Evolutionary conservation across 2,797 vertebrate species (phyloP).

Genomic region (Bucorvus abyssinicus): DNA sequence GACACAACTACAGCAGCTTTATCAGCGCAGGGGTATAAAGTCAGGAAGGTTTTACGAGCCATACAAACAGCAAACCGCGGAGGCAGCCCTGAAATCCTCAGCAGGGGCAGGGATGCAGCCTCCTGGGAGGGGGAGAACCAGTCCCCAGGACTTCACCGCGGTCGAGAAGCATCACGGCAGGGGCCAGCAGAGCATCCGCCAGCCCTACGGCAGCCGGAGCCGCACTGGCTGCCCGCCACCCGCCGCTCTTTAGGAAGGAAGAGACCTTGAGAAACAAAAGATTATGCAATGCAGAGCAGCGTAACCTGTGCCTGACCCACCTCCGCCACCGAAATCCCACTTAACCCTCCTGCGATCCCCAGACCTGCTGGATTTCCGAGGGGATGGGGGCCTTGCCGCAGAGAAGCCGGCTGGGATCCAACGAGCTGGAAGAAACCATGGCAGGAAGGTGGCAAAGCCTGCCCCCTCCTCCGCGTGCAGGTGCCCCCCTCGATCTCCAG

Average conservation of each 20-base stretch:
- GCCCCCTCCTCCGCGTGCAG: background rate
- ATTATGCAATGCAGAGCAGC: background rate
- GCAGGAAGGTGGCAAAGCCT: background rate
- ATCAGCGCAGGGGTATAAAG: background rate
- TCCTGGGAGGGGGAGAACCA: background rate
- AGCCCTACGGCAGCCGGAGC: background rate
- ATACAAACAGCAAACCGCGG: background rate
- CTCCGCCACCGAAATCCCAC: background rate
- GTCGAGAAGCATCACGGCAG: background rate
- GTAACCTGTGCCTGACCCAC: background rate
- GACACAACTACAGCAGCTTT: background rate
- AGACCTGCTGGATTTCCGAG: background rate
- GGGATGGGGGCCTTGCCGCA: too few species aligned
- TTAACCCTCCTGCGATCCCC: background rate
- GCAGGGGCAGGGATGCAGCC: background rate
- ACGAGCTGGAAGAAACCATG: background rate
- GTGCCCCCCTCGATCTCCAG: background rate
- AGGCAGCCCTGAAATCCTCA: background rate
- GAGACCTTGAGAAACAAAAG: slow-evolving; percentile 25
- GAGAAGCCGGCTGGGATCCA: background rate
- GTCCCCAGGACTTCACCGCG: background rate
- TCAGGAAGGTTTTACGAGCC: background rate
- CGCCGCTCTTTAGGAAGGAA: background rate
- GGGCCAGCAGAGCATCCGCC: background rate
- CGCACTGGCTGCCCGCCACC: background rate